Percentiles rank a stretch among this genome's conserved stretches.
Conservation (phyloP, 2,888 invertebrate species). For the Eupeodes latifasciatus region DNA sequence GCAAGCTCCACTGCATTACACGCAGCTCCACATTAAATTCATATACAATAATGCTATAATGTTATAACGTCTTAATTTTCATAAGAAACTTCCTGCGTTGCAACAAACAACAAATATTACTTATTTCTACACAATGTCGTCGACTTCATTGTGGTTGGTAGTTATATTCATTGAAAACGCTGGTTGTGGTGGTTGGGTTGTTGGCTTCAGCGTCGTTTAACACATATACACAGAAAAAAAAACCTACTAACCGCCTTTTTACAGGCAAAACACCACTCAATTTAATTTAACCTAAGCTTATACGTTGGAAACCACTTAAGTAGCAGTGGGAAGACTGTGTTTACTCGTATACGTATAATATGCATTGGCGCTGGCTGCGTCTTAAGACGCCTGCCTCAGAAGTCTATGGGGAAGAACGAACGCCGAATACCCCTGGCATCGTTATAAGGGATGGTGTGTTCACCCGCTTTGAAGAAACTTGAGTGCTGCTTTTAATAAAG, state of each 20-base stretch:
- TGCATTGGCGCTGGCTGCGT: conserved; percentile 34
- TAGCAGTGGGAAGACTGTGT: not conserved
- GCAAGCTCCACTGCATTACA: not conserved
- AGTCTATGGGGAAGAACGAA: conserved; percentile 4
- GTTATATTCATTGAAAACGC: not conserved
- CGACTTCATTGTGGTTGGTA: not conserved
- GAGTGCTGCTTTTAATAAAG: conserved; percentile 39
- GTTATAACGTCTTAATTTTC: conserved; percentile 64
- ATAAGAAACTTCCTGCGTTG: conserved; percentile 55
- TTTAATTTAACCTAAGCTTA: conserved; percentile 62
- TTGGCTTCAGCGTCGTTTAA: not conserved
- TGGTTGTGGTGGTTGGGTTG: conserved; percentile 3
- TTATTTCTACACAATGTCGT: conserved; percentile 39
- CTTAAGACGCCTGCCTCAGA: conserved; percentile 24
- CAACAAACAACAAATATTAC: conserved; percentile 63
- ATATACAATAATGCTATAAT: conserved; percentile 61
- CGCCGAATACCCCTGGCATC: not conserved
- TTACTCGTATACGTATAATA: not conserved
- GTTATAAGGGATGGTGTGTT: conserved; percentile 24
- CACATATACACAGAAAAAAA: no score
- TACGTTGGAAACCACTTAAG: conserved; percentile 38
- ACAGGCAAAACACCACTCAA: conserved; percentile 42
- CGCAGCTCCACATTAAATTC: conserved; percentile 5
- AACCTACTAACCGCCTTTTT: conserved; percentile 34
- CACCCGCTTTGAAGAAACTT: conserved; percentile 32